phyloP scores from a whole-genome alignment of 2,113 vertebrate species.

The Ammodytes marinus region DNA sequence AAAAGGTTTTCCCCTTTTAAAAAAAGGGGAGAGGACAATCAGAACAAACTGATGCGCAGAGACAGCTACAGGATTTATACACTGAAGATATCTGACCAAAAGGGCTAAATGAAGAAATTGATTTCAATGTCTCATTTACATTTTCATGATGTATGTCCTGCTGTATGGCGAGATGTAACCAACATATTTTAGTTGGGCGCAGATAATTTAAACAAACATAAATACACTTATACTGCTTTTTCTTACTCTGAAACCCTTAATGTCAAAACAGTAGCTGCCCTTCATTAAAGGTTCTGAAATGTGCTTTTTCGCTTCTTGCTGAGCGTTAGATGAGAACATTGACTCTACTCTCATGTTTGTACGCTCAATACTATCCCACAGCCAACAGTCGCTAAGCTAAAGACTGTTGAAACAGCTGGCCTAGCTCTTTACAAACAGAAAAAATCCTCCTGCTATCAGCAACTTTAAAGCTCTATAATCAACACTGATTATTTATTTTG shows the following conservation, averaged over 20 bases:
- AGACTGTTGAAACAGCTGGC: background rate
- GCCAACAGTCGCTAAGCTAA: background rate
- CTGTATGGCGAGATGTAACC: background rate
- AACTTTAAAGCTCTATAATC: background rate
- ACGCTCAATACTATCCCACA: background rate
- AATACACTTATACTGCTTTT: too few species aligned
- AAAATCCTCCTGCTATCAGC: background rate
- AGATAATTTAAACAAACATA: too few species aligned
- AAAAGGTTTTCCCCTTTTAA: too few species aligned
- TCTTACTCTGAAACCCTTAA: too few species aligned
- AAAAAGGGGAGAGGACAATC: too few species aligned
- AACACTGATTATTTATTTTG: background rate
- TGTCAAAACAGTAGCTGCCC: too few species aligned
- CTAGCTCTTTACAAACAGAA: background rate
- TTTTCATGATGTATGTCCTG: too few species aligned
- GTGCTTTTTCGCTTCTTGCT: background rate
- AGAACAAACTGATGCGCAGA: too few species aligned
- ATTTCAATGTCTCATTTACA: too few species aligned
- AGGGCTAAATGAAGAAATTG: background rate
- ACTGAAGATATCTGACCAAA: background rate
- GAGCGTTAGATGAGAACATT: background rate
- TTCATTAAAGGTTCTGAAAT: too few species aligned
- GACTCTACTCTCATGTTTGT: background rate
- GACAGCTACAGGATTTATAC: background rate
- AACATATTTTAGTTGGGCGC: background rate